These are phyloP conservation scores for Paradisaea rubra DNA, from an alignment of 2,113 vertebrate species.

Conservation along the genomic window DNA sequence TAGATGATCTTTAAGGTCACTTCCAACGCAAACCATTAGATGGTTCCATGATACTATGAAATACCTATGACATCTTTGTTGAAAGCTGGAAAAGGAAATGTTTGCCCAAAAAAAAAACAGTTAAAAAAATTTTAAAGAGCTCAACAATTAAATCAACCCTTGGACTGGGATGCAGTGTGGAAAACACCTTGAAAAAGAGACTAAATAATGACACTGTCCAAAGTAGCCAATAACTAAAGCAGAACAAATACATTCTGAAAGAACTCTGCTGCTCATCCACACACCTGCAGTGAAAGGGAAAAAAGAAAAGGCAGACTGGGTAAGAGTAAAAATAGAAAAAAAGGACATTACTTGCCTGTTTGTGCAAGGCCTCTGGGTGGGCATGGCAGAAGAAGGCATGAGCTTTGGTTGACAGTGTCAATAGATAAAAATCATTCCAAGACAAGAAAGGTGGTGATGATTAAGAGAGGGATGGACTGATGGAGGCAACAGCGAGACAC, in stretches of 20 bases:
- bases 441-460: neutral
- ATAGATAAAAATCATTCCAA: neutral
- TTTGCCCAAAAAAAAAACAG: neutral
- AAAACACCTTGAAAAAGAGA: neutral
- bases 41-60: neutral
- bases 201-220: neutral
- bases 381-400: neutral
- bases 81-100: neutral
- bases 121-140: neutral
- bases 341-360: neutral
- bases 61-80: neutral
- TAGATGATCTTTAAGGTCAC: neutral
- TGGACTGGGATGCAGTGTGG: neutral
- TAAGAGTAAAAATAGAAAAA: neutral
- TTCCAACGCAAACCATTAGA: neutral
- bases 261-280: fast-evolving
- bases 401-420: neutral
- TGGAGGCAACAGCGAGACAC: neutral
- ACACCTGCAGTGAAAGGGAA: neutral
- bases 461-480: neutral
- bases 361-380: neutral
- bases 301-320: neutral
- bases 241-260: neutral
- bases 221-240: neutral
- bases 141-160: neutral